Base-by-base conservation (phyloP, 1,140 invertebrate genomes). In the Oryctes rhinoceros region DNA sequence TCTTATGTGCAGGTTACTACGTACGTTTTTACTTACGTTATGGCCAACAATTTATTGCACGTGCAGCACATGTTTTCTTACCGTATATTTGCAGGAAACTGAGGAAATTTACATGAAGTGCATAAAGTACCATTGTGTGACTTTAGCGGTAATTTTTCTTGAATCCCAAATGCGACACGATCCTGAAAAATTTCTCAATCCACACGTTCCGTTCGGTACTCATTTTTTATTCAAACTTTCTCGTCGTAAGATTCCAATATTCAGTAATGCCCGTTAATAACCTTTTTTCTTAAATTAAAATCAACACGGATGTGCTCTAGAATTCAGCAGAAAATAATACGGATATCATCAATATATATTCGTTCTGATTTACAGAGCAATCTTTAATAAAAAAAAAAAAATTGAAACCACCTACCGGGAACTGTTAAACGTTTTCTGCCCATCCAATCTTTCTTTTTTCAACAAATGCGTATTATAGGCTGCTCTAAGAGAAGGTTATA, bases 31-130 rank as follows among this genome's bases (percentile, higher is more conserved):
- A 15, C 65, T 30, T 71, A 71, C 65, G 65, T 71, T 71, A 71
- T 71, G 65, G 65, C 9, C 65, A 24, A 71, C 65, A 71, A 71
- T 71, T 71, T 71, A 71, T 71, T 71, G 65, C 65, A 71, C 65
- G 65, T 71, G 65, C 65, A 24, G 65, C 65, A 71, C 65, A 71
- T 71, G 65, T 71, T 71, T 71, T 71, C 65, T 71, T 71, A 71
- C 65, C 24, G 65, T 71, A 71, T 71, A 71, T 71, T 71, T 71
- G 11, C 65, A 71, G 65, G 65, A 71, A 71, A 71, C 65, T 71
- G 65, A 24, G 65, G 35, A 37, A 71, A 71, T 71, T 71, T 71
- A 71, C 65, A 71, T 71, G 65, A 71, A 71, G 65, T 71, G 65
- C 65, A 71, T 71, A 71, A 71, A 71, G 24, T 71, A 71, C 65